These are phyloP conservation scores for Sesia apiformis DNA, from an alignment of 2,888 invertebrate species.

Conservation along the genomic window DNA sequence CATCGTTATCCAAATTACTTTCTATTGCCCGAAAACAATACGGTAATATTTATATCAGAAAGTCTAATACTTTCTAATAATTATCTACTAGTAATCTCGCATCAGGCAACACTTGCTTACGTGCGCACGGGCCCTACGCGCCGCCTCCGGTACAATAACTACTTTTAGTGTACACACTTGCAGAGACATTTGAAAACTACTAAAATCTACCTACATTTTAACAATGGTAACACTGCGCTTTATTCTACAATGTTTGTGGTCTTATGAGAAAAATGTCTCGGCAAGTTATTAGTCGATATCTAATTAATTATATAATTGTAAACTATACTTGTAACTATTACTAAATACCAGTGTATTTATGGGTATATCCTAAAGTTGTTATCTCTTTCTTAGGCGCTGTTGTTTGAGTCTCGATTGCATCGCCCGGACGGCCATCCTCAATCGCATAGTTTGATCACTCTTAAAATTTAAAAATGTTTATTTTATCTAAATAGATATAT, in stretches of 20 bases:
- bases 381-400: slow-evolving; percentile 74
- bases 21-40: not conserved
- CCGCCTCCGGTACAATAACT: slow-evolving; percentile 54
- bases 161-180: slow-evolving; percentile 35
- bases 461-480: not conserved
- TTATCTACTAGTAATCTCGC: slow-evolving; percentile 17
- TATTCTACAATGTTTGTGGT: not conserved
- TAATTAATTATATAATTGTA: slow-evolving; percentile 41
- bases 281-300: slow-evolving; percentile 41
- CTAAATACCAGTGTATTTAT: slow-evolving; percentile 52
- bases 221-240: slow-evolving; percentile 6
- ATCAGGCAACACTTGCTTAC: slow-evolving; percentile 26
- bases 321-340: slow-evolving; percentile 45
- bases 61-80: too few species aligned
- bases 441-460: not conserved
- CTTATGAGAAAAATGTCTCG: slow-evolving; percentile 27
- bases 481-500: not conserved
- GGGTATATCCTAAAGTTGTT: slow-evolving; percentile 67
- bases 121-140: slow-evolving; percentile 34
- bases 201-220: slow-evolving; percentile 14
- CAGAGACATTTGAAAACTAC: slow-evolving; percentile 29
- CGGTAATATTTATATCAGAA: slow-evolving; percentile 21
- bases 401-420: slow-evolving; percentile 49
- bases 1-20: not conserved
- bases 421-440: slow-evolving; percentile 27